Evolutionary conservation across 1,140 invertebrate species (phyloP).

Genomic region (Mycetomoellerius zeteki): DNA sequence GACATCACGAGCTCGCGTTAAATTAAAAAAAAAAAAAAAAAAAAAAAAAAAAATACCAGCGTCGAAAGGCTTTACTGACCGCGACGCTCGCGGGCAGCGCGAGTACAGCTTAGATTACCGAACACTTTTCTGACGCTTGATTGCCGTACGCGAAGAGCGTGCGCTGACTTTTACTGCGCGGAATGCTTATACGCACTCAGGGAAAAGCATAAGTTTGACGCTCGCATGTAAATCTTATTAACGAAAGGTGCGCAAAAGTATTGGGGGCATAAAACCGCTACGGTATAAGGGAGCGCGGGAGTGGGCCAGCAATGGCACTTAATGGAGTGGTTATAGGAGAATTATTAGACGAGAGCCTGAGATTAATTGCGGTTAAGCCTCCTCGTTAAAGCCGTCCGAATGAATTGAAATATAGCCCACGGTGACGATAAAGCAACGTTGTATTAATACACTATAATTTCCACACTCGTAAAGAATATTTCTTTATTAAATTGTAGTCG

Average conservation of each 20-base stretch:
- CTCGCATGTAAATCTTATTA: slow-evolving; percentile 83
- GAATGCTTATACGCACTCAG: slow-evolving; percentile 3
- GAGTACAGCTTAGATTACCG: slow-evolving; percentile 14
- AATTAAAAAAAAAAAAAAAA: slow-evolving; percentile 37
- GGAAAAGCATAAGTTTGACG: slow-evolving; percentile 61
- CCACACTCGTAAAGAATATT: slow-evolving; percentile 50
- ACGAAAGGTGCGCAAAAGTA: slow-evolving; percentile 69
- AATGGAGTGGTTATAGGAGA: slow-evolving; percentile 76
- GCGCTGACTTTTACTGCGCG: slow-evolving; percentile 9
- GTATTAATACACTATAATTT: slow-evolving; percentile 71
- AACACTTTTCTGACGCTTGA: slow-evolving; percentile 53
- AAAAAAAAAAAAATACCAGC: not conserved
- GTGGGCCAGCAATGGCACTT: slow-evolving; percentile 68
- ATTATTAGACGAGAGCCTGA: slow-evolving; percentile 74
- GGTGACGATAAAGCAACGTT: slow-evolving; percentile 72
- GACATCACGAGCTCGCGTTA: slow-evolving; percentile 2
- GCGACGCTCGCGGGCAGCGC: slow-evolving; percentile 40
- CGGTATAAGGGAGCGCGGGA: slow-evolving; percentile 53
- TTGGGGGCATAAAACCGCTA: slow-evolving; percentile 66
- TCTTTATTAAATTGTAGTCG: slow-evolving; percentile 55
- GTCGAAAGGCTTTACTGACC: not conserved
- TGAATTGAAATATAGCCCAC: slow-evolving; percentile 73
- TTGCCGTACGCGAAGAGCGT: slow-evolving; percentile 29
- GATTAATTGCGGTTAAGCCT: slow-evolving; percentile 76
- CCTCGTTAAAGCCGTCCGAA: slow-evolving; percentile 73